phyloP scores from a whole-genome alignment of 2,888 invertebrate species.

The Ernsta delagoae region DNA sequence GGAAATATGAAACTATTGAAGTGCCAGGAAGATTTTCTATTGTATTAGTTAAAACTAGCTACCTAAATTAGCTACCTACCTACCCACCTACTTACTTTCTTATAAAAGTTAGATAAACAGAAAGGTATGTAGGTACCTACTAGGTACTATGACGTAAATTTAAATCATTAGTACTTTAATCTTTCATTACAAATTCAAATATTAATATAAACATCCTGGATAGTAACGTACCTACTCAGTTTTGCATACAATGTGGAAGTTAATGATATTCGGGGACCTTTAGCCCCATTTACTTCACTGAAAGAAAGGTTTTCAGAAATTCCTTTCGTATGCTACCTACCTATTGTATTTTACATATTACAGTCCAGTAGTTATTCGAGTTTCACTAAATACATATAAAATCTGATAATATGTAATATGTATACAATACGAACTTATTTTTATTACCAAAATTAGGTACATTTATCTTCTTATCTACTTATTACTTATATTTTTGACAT shows the following conservation, averaged over 20 bases:
- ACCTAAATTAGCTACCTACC: too few relatives aligned
- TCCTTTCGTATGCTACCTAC: not conserved
- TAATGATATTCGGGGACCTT: constrained; percentile 49
- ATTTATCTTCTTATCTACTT: too few relatives aligned
- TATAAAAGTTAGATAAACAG: too few relatives aligned
- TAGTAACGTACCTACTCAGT: constrained; percentile 25
- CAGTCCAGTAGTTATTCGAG: not conserved
- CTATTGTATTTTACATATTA: not conserved
- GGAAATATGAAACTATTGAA: too few relatives aligned
- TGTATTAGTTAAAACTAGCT: too few relatives aligned
- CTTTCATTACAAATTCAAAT: constrained; percentile 40
- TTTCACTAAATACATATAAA: not conserved
- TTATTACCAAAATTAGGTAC: too few relatives aligned
- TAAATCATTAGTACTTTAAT: constrained; percentile 23
- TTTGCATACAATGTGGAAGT: constrained; percentile 50
- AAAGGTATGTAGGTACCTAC: too few relatives aligned
- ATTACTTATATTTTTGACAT: too few relatives aligned
- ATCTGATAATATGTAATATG: too few relatives aligned
- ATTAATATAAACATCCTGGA: constrained; percentile 40
- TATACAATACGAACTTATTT: not conserved
- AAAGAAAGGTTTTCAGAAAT: constrained; percentile 44
- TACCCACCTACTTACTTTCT: too few relatives aligned
- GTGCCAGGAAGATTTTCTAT: too few relatives aligned
- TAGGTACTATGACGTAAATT: constrained; percentile 15
- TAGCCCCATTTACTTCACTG: constrained; percentile 52